A percentile compares a stretch with the other conserved stretches of the same genome.
Conservation (phyloP, 2,113 vertebrate genomes). For the Hydropotes inermis region DNA sequence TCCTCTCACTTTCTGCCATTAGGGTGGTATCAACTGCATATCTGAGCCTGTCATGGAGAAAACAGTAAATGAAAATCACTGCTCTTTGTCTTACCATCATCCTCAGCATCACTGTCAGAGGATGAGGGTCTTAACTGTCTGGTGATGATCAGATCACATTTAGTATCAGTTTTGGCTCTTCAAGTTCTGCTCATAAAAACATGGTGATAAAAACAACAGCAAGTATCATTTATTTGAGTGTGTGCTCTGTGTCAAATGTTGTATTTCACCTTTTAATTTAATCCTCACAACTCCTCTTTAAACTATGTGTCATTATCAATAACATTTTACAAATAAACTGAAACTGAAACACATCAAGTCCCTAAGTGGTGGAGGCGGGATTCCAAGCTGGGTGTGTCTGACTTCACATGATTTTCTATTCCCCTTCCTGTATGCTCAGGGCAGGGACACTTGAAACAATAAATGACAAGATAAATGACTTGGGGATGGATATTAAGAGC, state of each 20-base stretch:
- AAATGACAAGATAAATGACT: not conserved
- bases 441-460: not conserved
- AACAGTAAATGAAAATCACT: not conserved
- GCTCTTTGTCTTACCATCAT: not conserved
- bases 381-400: not conserved
- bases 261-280: not conserved
- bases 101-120: not conserved
- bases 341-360: not conserved
- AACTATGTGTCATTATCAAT: not conserved
- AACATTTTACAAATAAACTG: not conserved
- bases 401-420: not conserved
- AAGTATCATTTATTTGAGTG: not conserved
- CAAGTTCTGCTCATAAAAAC: not conserved
- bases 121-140: not conserved
- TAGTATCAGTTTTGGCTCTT: not conserved
- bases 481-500: not conserved
- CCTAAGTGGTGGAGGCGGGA: not conserved
- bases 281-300: not conserved
- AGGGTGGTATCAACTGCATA: not conserved
- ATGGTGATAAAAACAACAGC: not conserved
- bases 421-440: not conserved
- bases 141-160: not conserved
- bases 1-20: not conserved
- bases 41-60: not conserved
- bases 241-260: not conserved